A percentile compares a stretch with the other conserved stretches of the same genome.
Evolutionary conservation across 1,140 invertebrate genomes (phyloP).

Genomic region (Aphis craccivora): DNA sequence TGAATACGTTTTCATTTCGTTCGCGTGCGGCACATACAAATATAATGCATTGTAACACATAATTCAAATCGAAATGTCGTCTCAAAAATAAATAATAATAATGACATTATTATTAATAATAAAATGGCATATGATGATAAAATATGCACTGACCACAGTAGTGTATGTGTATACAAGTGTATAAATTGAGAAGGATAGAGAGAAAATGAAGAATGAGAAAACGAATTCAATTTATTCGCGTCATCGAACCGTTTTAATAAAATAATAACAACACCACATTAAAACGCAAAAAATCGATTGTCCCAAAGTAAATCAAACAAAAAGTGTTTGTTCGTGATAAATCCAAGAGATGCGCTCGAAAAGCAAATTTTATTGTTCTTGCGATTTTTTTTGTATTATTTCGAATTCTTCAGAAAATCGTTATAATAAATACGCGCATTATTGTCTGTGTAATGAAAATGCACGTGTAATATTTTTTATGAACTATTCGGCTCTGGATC

Average conservation of each 20-base stretch:
- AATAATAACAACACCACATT: constrained; percentile 15
- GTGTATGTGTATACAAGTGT: not conserved
- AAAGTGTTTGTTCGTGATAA: not conserved
- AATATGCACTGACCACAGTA: not conserved
- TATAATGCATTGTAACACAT: not conserved
- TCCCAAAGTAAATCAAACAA: not conserved
- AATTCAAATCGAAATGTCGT: not conserved
- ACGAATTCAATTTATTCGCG: not conserved
- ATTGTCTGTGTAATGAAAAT: not conserved
- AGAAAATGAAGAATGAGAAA: not conserved
- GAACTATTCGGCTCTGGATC: not conserved
- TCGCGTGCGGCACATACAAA: not conserved
- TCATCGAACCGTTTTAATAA: constrained; percentile 14
- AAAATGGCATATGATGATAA: not conserved
- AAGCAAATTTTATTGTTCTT: not conserved
- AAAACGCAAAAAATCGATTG: not conserved
- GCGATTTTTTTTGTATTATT: not conserved
- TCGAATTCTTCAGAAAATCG: not conserved
- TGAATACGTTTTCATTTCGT: not conserved
- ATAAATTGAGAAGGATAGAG: not conserved
- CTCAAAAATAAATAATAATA: not conserved
- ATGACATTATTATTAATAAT: not conserved
- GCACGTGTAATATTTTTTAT: not conserved
- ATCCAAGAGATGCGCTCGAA: not conserved
- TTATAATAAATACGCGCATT: not conserved